Conservation (phyloP, 2,888 invertebrate species). For the Epirrhoe tristata region DNA sequence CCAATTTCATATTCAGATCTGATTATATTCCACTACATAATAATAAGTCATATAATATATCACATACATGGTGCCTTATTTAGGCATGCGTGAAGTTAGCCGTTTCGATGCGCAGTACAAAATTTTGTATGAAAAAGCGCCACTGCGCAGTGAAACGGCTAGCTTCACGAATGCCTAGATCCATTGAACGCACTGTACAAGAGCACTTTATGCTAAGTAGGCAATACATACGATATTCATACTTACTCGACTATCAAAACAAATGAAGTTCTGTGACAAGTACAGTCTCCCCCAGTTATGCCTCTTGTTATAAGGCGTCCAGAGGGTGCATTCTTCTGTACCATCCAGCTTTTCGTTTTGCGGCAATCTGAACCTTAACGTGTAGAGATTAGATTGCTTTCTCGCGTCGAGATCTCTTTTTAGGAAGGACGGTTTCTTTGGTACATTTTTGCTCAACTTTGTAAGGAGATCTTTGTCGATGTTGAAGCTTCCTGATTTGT, state of each 20-base stretch:
- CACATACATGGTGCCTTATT: too few relatives aligned
- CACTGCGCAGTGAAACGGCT: too few relatives aligned
- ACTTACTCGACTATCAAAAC: conserved; percentile 97
- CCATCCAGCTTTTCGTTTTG: conserved; percentile 97
- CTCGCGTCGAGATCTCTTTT: conserved; percentile 98
- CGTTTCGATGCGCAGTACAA: too few relatives aligned
- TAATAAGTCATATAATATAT: too few relatives aligned
- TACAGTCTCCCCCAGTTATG: conserved; percentile 95
- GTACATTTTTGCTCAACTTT: conserved; percentile 94
- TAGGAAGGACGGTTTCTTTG: conserved; percentile 95
- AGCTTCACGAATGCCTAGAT: too few relatives aligned
- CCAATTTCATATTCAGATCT: neutral
- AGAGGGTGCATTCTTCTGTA: conserved; percentile 94
- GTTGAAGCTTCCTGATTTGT: conserved; percentile 94
- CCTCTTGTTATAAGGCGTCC: conserved; percentile 97
- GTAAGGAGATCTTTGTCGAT: conserved; percentile 94
- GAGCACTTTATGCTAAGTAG: too few relatives aligned
- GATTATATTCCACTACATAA: neutral
- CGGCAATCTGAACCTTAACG: conserved; percentile 93
- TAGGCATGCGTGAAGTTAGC: too few relatives aligned
- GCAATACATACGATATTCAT: neutral
- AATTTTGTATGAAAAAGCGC: too few relatives aligned
- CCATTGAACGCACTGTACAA: too few relatives aligned
- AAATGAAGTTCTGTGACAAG: conserved; percentile 97
- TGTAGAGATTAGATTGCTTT: conserved; percentile 96